Base-by-base conservation (phyloP, 92 coral and sea anemone species). In the Phenganax stokvisi region DNA sequence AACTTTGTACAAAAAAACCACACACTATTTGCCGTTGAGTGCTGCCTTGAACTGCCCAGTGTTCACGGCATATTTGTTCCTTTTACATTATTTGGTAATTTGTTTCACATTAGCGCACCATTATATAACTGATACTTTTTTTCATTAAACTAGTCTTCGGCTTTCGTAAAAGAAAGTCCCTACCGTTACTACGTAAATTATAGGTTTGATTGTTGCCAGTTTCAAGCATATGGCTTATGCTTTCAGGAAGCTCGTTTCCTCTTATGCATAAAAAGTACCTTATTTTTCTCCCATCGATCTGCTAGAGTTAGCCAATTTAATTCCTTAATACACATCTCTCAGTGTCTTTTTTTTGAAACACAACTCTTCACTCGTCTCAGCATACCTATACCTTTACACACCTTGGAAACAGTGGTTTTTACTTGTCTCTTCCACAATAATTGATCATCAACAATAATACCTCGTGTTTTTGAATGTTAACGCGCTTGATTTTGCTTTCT, bases 61-160 rank as follows among this genome's bases (percentile, higher is more conserved):
- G 25, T 20, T 20, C 25, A 20, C 6, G 72, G 27, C 37, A 66
- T 66, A 37, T 37, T 66, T 66, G 51, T 30, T 66, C 15, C 51
- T 66, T 66, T 30, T 0, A 17, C 51, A 6, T 66, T 66, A 66
- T 66, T 66, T 66, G 72, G 15, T 51, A 66, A 30, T 0, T 78
- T 78, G 27, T 78, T 78, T 72, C 82, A 78, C 59, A 61, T 17
- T 63, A 30, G 51, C 31, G 82, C 72, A 30, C 59, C 47, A 59
- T 9, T 59, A 2, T 37, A 63, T 77, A 77, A 77, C 27, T 77
- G 51, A 78, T 59, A 64, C 82, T 78, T 67, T 66, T 57, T 67
- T 78, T 78, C 72, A 61, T 78, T 5, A 51, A 66, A 61, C 61
- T 78, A 10, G 82, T 37, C 13, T 64, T 61, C 9, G 72, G 82